These are phyloP conservation scores for Labrus mixtus DNA, from an alignment of 2,113 vertebrate species.

Conservation along the genomic window DNA sequence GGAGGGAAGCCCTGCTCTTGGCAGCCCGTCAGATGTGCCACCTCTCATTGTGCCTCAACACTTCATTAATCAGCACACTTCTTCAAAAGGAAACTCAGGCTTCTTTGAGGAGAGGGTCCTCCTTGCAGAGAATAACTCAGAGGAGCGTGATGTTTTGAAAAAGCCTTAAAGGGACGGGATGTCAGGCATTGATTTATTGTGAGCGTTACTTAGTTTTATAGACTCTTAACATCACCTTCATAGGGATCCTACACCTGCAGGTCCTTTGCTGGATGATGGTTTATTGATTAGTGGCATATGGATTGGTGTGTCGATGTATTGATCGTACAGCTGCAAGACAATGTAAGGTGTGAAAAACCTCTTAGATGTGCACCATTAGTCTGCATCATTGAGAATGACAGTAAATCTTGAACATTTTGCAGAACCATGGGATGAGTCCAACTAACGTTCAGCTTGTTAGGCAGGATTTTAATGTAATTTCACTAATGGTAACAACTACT, in stretches of 20 bases:
- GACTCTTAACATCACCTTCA: slow-evolving; percentile 5
- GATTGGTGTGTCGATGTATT: slow-evolving; percentile 24
- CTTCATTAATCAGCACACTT: slow-evolving; percentile 53
- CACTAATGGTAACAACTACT: neutral
- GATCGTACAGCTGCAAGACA: slow-evolving; percentile 8
- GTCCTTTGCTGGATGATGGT: neutral
- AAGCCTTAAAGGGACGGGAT: neutral
- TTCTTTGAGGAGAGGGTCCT: neutral
- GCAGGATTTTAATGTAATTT: slow-evolving; percentile 9
- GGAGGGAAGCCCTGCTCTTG: slow-evolving; percentile 40
- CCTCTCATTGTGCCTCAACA: slow-evolving; percentile 54
- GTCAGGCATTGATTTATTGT: neutral
- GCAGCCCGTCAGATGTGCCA: slow-evolving; percentile 58
- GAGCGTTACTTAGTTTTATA: neutral
- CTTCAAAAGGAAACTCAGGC: slow-evolving; percentile 30
- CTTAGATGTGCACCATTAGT: neutral
- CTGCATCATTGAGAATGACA: slow-evolving; percentile 1
- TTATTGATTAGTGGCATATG: slow-evolving; percentile 15
- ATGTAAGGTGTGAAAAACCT: slow-evolving; percentile 14
- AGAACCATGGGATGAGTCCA: neutral
- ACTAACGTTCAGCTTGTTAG: slow-evolving; percentile 18
- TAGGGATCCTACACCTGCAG: neutral
- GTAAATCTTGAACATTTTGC: neutral
- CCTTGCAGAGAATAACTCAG: neutral
- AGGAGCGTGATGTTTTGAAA: slow-evolving; percentile 16